Evolutionary conservation across 2,113 vertebrate species (phyloP), one percentile per base, ranked within the genome.

Genomic region (Fregetta grallaria): DNA sequence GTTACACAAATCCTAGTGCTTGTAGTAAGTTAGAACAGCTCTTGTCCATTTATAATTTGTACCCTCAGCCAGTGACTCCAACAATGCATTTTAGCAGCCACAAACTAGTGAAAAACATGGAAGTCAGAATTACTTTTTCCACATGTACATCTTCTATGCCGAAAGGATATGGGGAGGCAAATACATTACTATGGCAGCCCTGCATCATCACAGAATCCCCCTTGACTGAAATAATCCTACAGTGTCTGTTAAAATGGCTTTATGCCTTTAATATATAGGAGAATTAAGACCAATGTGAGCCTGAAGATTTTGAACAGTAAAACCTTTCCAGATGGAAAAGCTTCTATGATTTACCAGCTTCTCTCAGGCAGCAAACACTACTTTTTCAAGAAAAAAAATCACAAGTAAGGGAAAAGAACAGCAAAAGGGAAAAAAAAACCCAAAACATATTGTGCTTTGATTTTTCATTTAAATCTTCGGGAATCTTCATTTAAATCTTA

Each of bases 261-360:
- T 78, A 75, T 44, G 76, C 10, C 30, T 87, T 94, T 94, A 92
- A 89, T 89, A 71, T 81, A 91, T 34, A 47, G 45, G 6, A 84
- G 65, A 88, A 87, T 86, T 83, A 88, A 82, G 59, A 92, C 71
- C 70, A 74, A 15, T 75, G 13, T 38, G 82, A 80, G 55, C 26
- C 45, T 77, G 47, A 75, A 96, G 83, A 86, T 93, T 93, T 93
- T 62, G 44, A 94, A 80, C 40, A 65, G 29, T 80, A 91, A 94
- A 86, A 88, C 4, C 72, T 81, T 68, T 87, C 61, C 65, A 94
- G 65, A 65, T 72, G 29, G 79, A 80, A 90, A 91, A 95, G 30
- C 59, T 86, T 76, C 40, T 74, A 36, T 4, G 13, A 87, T 92
- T 92, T 74, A 95, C 91, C 65, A 87, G 40, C n/a, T 65, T 92